Evolutionary conservation across 2,888 invertebrate genomes (phyloP), one percentile per base, ranked within the genome.

Genomic region (Sinelater perroti): DNA sequence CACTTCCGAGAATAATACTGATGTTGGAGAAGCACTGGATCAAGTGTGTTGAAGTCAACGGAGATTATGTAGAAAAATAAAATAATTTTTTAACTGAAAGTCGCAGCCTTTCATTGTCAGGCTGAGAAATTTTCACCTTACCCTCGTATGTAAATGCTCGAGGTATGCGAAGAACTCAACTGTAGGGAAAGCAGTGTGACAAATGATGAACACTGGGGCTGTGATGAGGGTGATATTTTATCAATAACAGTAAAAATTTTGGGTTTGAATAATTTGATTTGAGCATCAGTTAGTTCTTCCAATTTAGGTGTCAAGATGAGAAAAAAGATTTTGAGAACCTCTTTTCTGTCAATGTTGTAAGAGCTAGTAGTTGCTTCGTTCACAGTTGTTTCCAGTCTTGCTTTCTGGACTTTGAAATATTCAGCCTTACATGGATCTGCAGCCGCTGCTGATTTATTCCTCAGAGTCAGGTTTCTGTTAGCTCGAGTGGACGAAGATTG

Each of bases 191-290:
- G n/a, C n/a, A n/a, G n/a, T n/a, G n/a, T n/a, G n/a, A n/a, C n/a
- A n/a, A n/a, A n/a, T n/a, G n/a, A n/a, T n/a, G n/a, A n/a, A n/a
- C n/a, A n/a, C n/a, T n/a, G n/a, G 7, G 16, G 17, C n/a, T 35
- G 35, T 14, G 36, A 8, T 38, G 51, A 42, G 21, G 16, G 33
- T 20, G 46, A 45, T 60, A 51, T 50, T 24, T 51, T 47, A 14
- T 45, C 42, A 44, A 45, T 52, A 38, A 46, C 31, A 45, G 7
- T 54, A 8, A 65, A 57, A 59, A 64, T 51, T 52, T 50, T 44
- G 6, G 56, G 63, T 63, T 63, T 65, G 45, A 64, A 65, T 38
- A 50, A 13, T 57, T 61, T 61, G n/a, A 65, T 60, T 52, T 65
- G 62, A 44, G 56, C n/a, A 50, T 63, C 64, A 57, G 5, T 64